Evolutionary conservation across 2,888 invertebrate genomes (phyloP).

Genomic region (Diogma glabrata): DNA sequence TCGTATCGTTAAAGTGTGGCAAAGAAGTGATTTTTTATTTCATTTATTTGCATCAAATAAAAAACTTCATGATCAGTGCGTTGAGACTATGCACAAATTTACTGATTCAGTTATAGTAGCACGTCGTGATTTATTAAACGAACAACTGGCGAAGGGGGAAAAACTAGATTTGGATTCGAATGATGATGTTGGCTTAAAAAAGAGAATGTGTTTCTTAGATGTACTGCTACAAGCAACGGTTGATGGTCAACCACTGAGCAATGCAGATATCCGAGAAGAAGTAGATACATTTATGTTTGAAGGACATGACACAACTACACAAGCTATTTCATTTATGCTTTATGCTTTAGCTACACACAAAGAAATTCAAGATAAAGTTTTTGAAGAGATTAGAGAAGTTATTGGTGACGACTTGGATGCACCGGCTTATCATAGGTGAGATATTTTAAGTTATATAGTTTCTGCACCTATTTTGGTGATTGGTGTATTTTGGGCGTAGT

Average conservation of each 20-base stretch:
- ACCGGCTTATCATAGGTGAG: constrained; percentile 18
- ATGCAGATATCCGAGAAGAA: constrained; percentile 50
- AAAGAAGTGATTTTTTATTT: constrained; percentile 27
- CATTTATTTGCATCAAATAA: constrained; percentile 13
- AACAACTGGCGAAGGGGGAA: background rate
- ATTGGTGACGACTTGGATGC: constrained; percentile 22
- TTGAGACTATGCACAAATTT: constrained; percentile 35
- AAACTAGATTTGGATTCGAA: background rate
- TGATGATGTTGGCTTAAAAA: constrained; percentile 38
- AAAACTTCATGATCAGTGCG: constrained; percentile 15
- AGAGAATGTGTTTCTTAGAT: constrained; percentile 53
- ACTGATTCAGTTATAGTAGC: constrained; percentile 37
- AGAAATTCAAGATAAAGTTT: constrained; percentile 29
- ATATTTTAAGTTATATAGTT: too few species aligned
- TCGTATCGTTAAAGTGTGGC: constrained; percentile 25
- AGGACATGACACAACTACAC: constrained; percentile 33
- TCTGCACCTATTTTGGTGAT: too few species aligned
- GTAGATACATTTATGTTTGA: constrained; percentile 64
- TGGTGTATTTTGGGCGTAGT: too few species aligned
- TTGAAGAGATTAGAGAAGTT: constrained; percentile 27
- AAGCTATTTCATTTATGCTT: constrained; percentile 31
- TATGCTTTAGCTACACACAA: constrained; percentile 30
- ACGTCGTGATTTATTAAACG: constrained; percentile 19
- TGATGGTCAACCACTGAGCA: constrained; percentile 42
- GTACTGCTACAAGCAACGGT: constrained; percentile 45